phyloP scores from a whole-genome alignment of 2,797 vertebrate genomes.

The Triplophysa bombifrons region DNA sequence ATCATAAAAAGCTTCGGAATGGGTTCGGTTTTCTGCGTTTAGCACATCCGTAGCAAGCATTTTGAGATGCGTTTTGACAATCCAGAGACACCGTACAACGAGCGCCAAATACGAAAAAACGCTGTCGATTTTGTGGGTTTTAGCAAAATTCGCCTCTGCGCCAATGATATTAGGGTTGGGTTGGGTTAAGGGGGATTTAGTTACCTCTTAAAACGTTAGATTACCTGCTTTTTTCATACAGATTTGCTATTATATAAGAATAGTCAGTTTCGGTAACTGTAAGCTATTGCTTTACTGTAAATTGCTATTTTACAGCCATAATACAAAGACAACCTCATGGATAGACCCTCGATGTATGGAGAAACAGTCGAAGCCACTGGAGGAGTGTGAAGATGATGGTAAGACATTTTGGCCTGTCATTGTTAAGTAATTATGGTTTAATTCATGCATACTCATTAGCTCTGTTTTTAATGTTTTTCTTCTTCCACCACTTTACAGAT shows the following conservation, averaged over 20 bases:
- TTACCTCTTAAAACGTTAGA: neutral
- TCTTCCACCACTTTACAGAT: neutral
- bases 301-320: constrained; percentile 85
- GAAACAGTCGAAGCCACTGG: constrained; percentile 92
- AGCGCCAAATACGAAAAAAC: too few species aligned
- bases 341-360: constrained; percentile 96
- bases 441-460: neutral
- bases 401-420: constrained; percentile 66
- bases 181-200: too few species aligned
- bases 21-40: too few species aligned
- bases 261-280: too few species aligned
- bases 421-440: neutral
- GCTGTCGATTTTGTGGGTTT: too few species aligned
- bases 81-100: too few species aligned
- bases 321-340: constrained; percentile 99
- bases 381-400: constrained; percentile 99
- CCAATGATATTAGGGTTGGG: too few species aligned
- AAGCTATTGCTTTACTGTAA: neutral
- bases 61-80: too few species aligned
- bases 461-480: neutral
- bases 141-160: too few species aligned
- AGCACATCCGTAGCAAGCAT: too few species aligned
- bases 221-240: neutral
- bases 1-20: too few species aligned
- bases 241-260: neutral